Percentiles rank a stretch among this genome's conserved stretches.
Conservation (phyloP, 2,797 vertebrate species). For the Euphonia xanthogaster region DNA sequence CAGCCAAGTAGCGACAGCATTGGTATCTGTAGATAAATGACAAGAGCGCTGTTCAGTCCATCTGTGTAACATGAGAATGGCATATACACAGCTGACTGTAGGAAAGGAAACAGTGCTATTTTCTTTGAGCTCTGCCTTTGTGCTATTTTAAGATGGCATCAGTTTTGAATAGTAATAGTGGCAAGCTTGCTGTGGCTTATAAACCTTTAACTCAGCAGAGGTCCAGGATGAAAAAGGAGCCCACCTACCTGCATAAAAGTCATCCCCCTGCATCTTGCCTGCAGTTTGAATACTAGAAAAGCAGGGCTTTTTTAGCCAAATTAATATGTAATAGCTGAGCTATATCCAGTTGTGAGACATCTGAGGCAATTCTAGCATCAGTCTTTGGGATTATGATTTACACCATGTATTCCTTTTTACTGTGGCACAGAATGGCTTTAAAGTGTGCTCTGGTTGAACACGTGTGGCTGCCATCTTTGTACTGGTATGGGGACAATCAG, state of each 20-base stretch:
- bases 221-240: background rate
- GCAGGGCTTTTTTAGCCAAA: background rate
- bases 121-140: slow-evolving; percentile 2
- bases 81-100: background rate
- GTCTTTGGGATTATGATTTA: slow-evolving; percentile 4
- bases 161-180: background rate
- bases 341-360: slow-evolving; percentile 8
- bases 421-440: background rate
- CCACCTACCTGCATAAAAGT: slow-evolving; percentile 5
- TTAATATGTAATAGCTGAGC: slow-evolving; percentile 29
- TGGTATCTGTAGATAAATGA: background rate
- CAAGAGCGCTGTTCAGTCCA: rapidly evolving
- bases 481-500: background rate
- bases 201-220: slow-evolving; percentile 32
- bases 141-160: slow-evolving; percentile 20
- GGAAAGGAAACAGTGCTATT: background rate
- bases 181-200: slow-evolving; percentile 16
- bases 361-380: background rate
- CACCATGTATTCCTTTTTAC: background rate
- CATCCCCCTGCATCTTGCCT: background rate
- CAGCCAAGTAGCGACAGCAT: background rate
- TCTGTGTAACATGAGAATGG: background rate
- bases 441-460: background rate
- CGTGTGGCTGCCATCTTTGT: background rate
- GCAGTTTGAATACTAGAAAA: background rate